Evolutionary conservation across 2,113 vertebrate species (phyloP), one percentile per base, ranked within the genome.

Genomic region (Cyprinus carpio): DNA sequence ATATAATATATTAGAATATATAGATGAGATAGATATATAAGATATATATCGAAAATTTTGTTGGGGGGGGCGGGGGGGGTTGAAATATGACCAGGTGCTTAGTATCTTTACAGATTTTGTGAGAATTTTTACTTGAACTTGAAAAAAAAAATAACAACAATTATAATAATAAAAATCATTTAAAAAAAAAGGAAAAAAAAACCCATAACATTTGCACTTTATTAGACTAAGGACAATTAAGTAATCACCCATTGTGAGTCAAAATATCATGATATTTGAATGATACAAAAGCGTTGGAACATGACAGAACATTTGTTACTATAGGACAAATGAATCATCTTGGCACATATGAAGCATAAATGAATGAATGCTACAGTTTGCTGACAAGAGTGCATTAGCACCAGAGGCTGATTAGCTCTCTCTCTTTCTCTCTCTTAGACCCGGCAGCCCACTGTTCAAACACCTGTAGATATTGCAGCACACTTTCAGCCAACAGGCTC

Each of bases 271-370:
- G 10, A 6, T 78, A 54, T 29, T 76, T 7, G 31, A 51, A 78
- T 58, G 0, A 49, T 25, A 75, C 46, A 51, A 67, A 81, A 67
- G 79, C 25, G 25, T 31, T 31, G 15, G 60, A 49, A 49, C 58
- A 81, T 64, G 25, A 81, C 25, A 64, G 58, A 27, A 49, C 60
- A 65, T 65, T 81, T n/a, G 62, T 49, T 65, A n/a, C 40, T 49
- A n/a, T 60, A 81, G 79, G 11, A 81, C 60, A 49, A 46, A 43
- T 81, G 79, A 81, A 81, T 81, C 79, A 81, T 81, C 60, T 65
- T 67, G 79, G 60, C 79, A 81, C 40, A 46, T 67, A 18, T 31
- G 20, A 81, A 40, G 37, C 43, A 43, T 46, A 67, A 81, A 65
- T 81, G 40, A 81, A 49, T 67, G 37, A 81, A 65, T 4, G 7